These are phyloP conservation scores for Choloepus hoffmanni DNA, from an alignment of 2,113 vertebrate species.

Conservation along the genomic window DNA sequence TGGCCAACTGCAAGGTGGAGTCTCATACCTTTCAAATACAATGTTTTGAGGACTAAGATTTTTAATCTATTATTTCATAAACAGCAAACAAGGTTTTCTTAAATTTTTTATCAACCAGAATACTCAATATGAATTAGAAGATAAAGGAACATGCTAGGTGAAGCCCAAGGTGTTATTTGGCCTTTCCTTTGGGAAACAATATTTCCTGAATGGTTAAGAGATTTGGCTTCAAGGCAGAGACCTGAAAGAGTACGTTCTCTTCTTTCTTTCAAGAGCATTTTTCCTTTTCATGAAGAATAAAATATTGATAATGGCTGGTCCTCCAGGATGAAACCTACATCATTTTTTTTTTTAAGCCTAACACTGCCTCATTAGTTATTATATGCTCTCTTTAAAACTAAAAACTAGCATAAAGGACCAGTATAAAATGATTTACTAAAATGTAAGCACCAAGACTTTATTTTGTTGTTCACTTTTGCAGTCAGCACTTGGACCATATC, in stretches of 20 bases:
- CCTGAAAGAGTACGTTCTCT: background rate
- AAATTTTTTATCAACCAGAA: slow-evolving; percentile 20
- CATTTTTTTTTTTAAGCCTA: background rate
- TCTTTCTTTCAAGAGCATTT: slow-evolving; percentile 55
- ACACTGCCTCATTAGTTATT: slow-evolving; percentile 39
- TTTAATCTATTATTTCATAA: slow-evolving; percentile 49
- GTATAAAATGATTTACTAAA: slow-evolving; percentile 57
- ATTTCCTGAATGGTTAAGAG: slow-evolving; percentile 42
- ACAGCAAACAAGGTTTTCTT: slow-evolving; percentile 50
- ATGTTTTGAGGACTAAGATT: slow-evolving; percentile 11
- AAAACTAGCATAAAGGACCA: slow-evolving; percentile 23
- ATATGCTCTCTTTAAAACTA: slow-evolving; percentile 16
- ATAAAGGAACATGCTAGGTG: slow-evolving; percentile 23
- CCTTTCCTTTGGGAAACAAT: slow-evolving; percentile 25
- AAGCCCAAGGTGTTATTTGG: background rate
- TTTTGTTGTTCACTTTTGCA: slow-evolving; percentile 24
- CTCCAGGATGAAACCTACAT: slow-evolving; percentile 56
- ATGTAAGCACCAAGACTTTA: background rate
- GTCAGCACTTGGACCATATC: slow-evolving; percentile 19
- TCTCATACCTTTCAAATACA: slow-evolving; percentile 12
- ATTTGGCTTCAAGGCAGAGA: slow-evolving; percentile 46
- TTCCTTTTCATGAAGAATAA: slow-evolving; percentile 65
- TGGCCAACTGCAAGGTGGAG: background rate
- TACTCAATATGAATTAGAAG: slow-evolving; percentile 50
- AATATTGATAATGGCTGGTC: slow-evolving; percentile 55